A percentile compares a stretch with the other conserved stretches of the same genome.
Evolutionary conservation across 2,797 vertebrate genomes (phyloP).

Genomic region (Danio aesculapii): DNA sequence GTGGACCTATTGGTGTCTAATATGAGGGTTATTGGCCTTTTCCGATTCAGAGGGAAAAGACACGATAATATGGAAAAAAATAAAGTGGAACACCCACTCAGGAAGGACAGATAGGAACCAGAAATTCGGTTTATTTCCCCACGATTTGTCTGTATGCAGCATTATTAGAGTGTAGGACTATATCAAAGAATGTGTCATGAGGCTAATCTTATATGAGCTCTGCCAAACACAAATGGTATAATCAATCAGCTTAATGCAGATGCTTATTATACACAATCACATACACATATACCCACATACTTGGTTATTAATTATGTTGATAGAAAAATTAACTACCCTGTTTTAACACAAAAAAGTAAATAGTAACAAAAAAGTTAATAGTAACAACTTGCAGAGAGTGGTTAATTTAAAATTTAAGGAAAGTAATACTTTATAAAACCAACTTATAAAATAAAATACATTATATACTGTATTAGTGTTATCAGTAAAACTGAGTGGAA

Average conservation of each 20-base stretch:
- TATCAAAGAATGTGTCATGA: not conserved
- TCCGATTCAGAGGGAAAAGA: not conserved
- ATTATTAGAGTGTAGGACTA: not conserved
- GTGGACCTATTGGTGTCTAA: not conserved
- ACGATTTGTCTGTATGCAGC: not conserved
- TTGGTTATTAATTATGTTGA: too few relatives aligned
- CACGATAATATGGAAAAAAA: not conserved
- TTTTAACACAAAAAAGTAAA: too few relatives aligned
- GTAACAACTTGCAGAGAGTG: too few relatives aligned
- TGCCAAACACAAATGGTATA: not conserved
- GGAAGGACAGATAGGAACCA: slow-evolving; percentile 4
- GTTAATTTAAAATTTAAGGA: too few relatives aligned
- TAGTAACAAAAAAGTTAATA: too few relatives aligned
- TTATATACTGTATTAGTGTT: too few relatives aligned
- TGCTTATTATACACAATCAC: not conserved
- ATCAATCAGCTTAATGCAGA: not conserved
- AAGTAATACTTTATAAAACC: too few relatives aligned
- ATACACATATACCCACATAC: too few relatives aligned
- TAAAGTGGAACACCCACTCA: slow-evolving; percentile 19
- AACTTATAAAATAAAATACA: too few relatives aligned
- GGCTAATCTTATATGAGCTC: not conserved
- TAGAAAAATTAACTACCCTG: too few relatives aligned
- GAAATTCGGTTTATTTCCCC: not conserved
- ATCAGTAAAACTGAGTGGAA: too few relatives aligned
- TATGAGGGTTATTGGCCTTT: not conserved